Base-by-base conservation (phyloP, 2,797 vertebrate genomes). In the Dendrocincla tyrannina region DNA sequence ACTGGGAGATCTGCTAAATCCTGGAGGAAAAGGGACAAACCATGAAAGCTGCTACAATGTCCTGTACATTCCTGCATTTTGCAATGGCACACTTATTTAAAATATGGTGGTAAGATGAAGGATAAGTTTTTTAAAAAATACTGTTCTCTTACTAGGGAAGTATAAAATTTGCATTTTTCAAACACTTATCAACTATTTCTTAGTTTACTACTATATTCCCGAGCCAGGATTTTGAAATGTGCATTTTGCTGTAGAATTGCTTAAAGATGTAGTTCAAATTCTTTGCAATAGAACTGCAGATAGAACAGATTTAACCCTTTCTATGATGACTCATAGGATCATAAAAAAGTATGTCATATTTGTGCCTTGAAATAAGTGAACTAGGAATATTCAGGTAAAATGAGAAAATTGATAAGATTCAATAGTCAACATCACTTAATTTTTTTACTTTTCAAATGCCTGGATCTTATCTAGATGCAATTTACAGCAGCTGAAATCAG, bases 1-100 rank as follows among this genome's bases (percentile, higher is more conserved):
- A 84, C 7, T 7, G 89, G 44, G 85, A 39, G 95, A 93, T 89
- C 22, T 93, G 73, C 86, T 89, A 94, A 93, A 94, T 20, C 37
- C 78, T 64, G 64, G 55, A 73, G 44, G 59, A 85, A 75, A 86
- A 91, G 75, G 68, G 16, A 91, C 69, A 95, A 92, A 87, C 44
- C 33, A 66, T 62, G 79, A 93, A 95, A 84, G 79, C 55, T 84
- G 33, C 59, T 84, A 79, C 39, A 53, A 58, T 0, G 2, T 60
- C 37, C 47, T 19, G 0, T 10, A 15, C 37, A 89, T 81, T 93
- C 58, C 72, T 77, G 86, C 32, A 68, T 74, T 85, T 93, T 86
- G 88, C 53, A 93, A 82, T 19, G 24, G 41, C 30, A 46, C 7
- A 59, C 25, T 69, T 69, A 59, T 82, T 63, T 42, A 67, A 86